Conservation (phyloP, 2,113 vertebrate species). For the Pelecanoides urinatrix region DNA sequence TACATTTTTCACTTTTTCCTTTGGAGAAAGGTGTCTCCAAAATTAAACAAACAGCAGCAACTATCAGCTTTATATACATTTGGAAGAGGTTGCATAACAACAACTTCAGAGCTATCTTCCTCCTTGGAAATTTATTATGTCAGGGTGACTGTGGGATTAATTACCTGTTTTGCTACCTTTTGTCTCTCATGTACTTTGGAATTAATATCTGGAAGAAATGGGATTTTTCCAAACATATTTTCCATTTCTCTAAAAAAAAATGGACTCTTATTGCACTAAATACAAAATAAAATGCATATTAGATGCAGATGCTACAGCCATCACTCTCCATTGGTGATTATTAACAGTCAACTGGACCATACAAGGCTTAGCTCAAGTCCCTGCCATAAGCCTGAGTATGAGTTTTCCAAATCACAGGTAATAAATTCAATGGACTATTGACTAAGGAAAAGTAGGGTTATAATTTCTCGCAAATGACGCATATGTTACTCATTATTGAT, state of each 20-base stretch:
- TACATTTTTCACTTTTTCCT: not conserved
- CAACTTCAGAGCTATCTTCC: not conserved
- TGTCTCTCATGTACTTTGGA: not conserved
- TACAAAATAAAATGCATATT: rapidly evolving
- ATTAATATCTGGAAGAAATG: not conserved
- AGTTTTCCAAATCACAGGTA: not conserved
- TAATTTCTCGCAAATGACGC: not conserved
- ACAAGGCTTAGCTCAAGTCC: not conserved
- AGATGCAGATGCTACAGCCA: not conserved
- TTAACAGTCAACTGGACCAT: not conserved
- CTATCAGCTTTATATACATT: not conserved
- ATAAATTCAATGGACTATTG: not conserved
- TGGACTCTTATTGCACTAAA: not conserved
- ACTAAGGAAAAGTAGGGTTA: not conserved
- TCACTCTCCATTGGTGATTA: not conserved
- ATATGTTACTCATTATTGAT: not conserved
- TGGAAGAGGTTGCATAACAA: constrained; percentile 48
- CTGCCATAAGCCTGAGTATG: not conserved
- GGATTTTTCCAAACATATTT: not conserved
- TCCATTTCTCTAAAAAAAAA: not conserved
- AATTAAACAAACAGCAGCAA: not conserved
- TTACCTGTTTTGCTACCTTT: constrained; percentile 3
- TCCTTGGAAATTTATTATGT: constrained; percentile 13
- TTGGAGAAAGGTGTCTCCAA: not conserved
- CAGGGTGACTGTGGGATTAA: not conserved